These are phyloP conservation scores for Sisyra terminalis DNA, from an alignment of 2,888 invertebrate species.

Conservation along the genomic window DNA sequence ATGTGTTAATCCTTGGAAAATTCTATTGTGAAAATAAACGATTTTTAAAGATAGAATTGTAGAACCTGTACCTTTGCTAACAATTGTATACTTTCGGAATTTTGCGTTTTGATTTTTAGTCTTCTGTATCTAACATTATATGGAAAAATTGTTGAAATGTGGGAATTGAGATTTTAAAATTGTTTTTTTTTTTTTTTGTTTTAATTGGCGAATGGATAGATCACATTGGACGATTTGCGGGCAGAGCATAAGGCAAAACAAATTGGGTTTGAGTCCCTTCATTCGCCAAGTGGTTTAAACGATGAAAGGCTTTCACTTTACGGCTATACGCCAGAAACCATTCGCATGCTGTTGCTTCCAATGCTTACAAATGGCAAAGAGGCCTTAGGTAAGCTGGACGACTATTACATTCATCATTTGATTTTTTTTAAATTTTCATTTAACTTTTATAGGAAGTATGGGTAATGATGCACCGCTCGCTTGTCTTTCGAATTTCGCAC, in stretches of 20 bases:
- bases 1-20: too few relatives aligned
- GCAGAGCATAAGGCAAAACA: constrained; percentile 36
- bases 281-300: constrained; percentile 36
- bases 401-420: neutral
- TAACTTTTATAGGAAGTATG: constrained; percentile 64
- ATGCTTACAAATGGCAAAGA: constrained; percentile 85
- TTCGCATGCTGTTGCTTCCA: constrained; percentile 83
- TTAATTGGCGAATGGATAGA: constrained; percentile 32
- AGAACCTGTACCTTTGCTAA: too few relatives aligned
- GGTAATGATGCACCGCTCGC: constrained; percentile 97
- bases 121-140: too few relatives aligned
- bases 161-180: neutral
- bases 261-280: constrained; percentile 23
- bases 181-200: constrained; percentile 4
- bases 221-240: constrained; percentile 65
- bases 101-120: too few relatives aligned
- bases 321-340: constrained; percentile 89
- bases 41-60: too few relatives aligned
- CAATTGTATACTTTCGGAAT: too few relatives aligned
- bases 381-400: constrained; percentile 18
- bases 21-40: too few relatives aligned
- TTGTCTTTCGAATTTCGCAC: constrained; percentile 89
- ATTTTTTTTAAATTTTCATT: neutral
- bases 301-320: constrained; percentile 82
- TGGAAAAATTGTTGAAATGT: too few relatives aligned